Evolutionary conservation across 2,797 vertebrate species (phyloP), one percentile per base, ranked within the genome.

Genomic region (Epinephelus awoara): DNA sequence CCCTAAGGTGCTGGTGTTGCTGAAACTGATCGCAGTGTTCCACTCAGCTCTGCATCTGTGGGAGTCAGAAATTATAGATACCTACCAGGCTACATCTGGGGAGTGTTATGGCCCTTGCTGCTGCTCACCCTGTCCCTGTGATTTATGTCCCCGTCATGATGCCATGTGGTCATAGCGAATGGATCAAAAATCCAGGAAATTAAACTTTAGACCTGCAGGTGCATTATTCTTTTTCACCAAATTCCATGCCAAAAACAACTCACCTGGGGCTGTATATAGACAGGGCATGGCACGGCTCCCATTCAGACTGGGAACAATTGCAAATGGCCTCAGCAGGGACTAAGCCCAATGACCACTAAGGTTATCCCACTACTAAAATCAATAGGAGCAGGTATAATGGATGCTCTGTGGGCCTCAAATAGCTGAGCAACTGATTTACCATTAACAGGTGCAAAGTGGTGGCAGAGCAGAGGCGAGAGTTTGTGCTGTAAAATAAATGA

Each of bases 141-240:
- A 85, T 85, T 90, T 70, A 87, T 87, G 63, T 57, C 19, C 54
- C 69, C 80, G 76, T 65, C 62, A 65, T 42, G 56, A 69, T 8
- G 59, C 64, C 77, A 87, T 55, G 47, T 42, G 63, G 73, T 67
- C 67, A 44, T 34, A 75, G 23, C 70, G 58, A 90, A 86, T 61
- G 79, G 73, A 72, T 84, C 57, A 85, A 81, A 86, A 79, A 82
- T 78, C 66, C 56, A 67, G 69, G 77, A 81, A 88, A 90, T 79
- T 66, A 46, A 73, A 88, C 79, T 80, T 83, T 38, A 83, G 59
- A 78, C 63, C 73, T 78, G 78, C 77, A 86, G 88, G 78, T 82
- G 66, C 69, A 57, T 69, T 68, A n/a, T 72, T 77, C 21, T 71
- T 83, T n/a, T 74, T 68, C 50, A 23, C 46, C 66, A 78, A 67